Percentiles rank a stretch among this genome's conserved stretches.
These are phyloP conservation scores for Cyrtorhinus lividipennis DNA, from an alignment of 1,140 invertebrate species.

Conservation along the genomic window DNA sequence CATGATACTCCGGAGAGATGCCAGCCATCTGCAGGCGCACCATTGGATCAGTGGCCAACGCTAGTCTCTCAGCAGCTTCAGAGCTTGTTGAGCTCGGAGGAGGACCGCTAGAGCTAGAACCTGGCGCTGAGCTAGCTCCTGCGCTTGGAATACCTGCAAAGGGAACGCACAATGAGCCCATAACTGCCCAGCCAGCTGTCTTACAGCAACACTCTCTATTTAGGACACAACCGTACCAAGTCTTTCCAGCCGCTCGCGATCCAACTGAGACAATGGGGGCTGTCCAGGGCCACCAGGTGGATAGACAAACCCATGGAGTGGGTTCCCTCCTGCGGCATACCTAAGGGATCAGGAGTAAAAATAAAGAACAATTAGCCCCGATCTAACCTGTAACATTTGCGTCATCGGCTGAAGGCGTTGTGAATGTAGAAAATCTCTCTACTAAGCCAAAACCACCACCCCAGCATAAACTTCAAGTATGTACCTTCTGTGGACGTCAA, in stretches of 20 bases:
- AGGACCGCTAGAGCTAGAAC: slow-evolving; percentile 20
- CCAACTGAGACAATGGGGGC: slow-evolving; percentile 37
- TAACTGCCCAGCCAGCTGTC: too few species aligned
- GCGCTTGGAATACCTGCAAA: slow-evolving; percentile 27
- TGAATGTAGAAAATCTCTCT: too few species aligned
- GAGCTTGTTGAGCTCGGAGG: slow-evolving; percentile 18
- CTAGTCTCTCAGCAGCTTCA: slow-evolving; percentile 48
- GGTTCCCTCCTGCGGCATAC: neutral
- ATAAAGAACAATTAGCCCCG: neutral
- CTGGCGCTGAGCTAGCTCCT: slow-evolving; percentile 32
- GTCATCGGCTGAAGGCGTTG: too few species aligned
- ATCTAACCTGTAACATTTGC: too few species aligned
- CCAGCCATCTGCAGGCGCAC: slow-evolving; percentile 71
- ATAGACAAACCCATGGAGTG: slow-evolving; percentile 44
- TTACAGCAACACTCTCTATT: neutral
- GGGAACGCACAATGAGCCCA: slow-evolving; percentile 2
- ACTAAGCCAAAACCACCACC: too few species aligned
- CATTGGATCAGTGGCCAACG: slow-evolving; percentile 55
- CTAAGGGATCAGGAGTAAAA: neutral
- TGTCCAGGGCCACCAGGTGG: slow-evolving; percentile 31
- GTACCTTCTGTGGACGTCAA: slow-evolving; percentile 70
- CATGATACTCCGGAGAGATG: slow-evolving; percentile 63
- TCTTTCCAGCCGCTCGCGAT: slow-evolving; percentile 70
- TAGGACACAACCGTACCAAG: too few species aligned
- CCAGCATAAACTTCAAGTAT: too few species aligned